phyloP scores from a whole-genome alignment of 2,113 vertebrate species.

The Prochilodus magdalenae region DNA sequence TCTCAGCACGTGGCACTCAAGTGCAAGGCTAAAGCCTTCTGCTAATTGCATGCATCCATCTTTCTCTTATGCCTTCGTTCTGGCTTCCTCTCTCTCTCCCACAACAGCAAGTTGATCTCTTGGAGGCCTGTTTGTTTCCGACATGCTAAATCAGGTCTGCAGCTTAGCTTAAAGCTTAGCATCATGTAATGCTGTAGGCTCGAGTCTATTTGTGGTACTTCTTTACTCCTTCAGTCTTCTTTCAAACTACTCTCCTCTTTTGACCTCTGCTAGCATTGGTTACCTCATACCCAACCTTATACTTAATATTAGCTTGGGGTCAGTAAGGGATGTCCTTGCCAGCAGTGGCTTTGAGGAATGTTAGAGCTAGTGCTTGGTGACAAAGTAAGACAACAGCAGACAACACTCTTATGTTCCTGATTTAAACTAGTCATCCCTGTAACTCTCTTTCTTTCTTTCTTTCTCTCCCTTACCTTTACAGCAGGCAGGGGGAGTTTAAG shows the following conservation, averaged over 20 bases:
- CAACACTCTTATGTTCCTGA: not conserved
- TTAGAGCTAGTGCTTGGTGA: not conserved
- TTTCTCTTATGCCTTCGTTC: constrained; percentile 38
- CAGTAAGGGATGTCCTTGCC: not conserved
- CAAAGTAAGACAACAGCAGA: not conserved
- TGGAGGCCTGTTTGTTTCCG: constrained; percentile 10
- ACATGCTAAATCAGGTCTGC: constrained; percentile 7
- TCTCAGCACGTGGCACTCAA: constrained; percentile 57
- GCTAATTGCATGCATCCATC: constrained; percentile 58
- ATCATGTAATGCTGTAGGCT: not conserved
- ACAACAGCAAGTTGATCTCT: not conserved
- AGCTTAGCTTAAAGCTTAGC: constrained; percentile 13
- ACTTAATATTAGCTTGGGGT: not conserved
- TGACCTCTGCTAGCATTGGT: not conserved
- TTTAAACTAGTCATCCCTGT: not conserved
- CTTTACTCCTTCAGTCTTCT: not conserved
- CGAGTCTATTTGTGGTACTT: not conserved
- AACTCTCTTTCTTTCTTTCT: not conserved
- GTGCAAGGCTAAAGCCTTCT: constrained; percentile 68
- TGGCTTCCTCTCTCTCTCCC: not conserved
- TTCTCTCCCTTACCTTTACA: not conserved
- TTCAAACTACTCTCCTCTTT: not conserved
- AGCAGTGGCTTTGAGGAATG: not conserved
- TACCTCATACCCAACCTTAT: not conserved
- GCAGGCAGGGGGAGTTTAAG: not conserved